Conservation (phyloP, 2,113 vertebrate species). For the Tachycineta bicolor region DNA sequence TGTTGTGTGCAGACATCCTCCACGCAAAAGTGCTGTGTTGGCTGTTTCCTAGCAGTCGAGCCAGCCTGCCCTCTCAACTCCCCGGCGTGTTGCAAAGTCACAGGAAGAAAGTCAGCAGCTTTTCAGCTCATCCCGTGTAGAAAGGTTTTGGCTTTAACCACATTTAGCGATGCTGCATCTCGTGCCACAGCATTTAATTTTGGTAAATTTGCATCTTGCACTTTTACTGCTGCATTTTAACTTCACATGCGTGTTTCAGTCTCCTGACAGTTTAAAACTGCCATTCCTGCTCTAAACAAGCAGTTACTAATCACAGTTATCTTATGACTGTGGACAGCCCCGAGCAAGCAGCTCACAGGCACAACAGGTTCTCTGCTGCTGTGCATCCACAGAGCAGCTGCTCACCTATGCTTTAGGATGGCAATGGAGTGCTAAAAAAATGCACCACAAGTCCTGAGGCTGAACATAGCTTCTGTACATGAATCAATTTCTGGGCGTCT, state of each 20-base stretch:
- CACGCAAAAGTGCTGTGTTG: not conserved
- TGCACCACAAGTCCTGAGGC: not conserved
- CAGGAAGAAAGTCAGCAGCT: conserved; percentile 33
- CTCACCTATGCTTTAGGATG: not conserved
- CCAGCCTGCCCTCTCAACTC: not conserved
- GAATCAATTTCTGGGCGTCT: accelerated
- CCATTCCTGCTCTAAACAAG: not conserved
- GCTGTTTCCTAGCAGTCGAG: not conserved
- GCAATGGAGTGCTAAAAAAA: not conserved
- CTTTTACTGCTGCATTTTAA: not conserved
- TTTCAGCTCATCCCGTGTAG: not conserved
- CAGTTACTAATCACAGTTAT: not conserved
- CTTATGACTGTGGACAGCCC: not conserved
- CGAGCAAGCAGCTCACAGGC: not conserved
- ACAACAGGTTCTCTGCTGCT: not conserved
- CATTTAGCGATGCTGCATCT: not conserved
- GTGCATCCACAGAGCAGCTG: not conserved
- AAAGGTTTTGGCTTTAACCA: not conserved
- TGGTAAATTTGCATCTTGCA: not conserved
- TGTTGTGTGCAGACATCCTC: not conserved
- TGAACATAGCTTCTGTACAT: not conserved
- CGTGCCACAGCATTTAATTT: not conserved
- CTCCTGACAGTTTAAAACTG: not conserved
- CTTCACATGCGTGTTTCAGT: not conserved
- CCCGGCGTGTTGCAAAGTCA: not conserved